Conservation (phyloP, 2,113 vertebrate species). For the Ophiodon elongatus region DNA sequence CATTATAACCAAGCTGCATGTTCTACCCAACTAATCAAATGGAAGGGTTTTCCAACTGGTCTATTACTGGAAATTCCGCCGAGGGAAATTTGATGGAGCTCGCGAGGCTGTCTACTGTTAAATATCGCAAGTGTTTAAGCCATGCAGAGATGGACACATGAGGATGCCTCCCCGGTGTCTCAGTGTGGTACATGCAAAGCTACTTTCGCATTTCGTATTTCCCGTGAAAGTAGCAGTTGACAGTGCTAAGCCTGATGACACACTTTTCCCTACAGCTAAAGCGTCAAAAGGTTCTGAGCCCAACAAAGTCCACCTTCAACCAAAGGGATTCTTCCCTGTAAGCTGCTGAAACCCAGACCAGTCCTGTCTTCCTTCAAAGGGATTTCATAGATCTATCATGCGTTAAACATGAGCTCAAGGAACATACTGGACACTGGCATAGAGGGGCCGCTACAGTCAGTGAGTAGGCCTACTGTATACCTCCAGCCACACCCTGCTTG, state of each 20-base stretch:
- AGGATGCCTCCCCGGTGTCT: no score
- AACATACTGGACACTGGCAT: not conserved
- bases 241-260: conserved; percentile 33
- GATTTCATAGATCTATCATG: not conserved
- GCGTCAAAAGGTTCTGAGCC: conserved; percentile 22
- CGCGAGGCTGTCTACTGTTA: not conserved
- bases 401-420: conserved; percentile 18
- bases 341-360: not conserved
- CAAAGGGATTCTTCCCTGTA: conserved; percentile 20
- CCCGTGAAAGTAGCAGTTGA: not conserved
- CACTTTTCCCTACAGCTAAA: conserved; percentile 11
- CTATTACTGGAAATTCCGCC: not conserved
- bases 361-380: not conserved
- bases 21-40: not conserved
- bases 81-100: not conserved
- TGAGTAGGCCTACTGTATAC: not conserved
- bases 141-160: not conserved
- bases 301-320: conserved; percentile 39
- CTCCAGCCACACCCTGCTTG: not conserved
- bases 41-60: not conserved
- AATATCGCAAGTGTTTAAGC: not conserved
- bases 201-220: conserved; percentile 21
- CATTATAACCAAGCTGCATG: not conserved
- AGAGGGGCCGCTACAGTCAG: not conserved
- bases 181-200: not conserved